Conservation (phyloP, 2,113 vertebrate genomes). For the Brachirus orientalis region DNA sequence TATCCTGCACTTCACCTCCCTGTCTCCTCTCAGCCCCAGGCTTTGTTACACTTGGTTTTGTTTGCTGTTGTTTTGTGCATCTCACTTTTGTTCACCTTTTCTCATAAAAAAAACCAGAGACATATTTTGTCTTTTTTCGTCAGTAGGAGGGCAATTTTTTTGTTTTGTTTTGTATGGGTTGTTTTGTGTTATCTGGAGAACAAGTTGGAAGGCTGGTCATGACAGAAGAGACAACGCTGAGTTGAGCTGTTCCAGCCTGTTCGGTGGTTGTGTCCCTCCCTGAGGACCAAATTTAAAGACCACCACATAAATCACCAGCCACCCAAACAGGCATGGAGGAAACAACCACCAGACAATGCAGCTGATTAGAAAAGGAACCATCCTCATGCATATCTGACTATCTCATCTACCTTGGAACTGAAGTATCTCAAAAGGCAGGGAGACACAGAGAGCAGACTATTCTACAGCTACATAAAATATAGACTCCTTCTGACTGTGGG, state of each 20-base stretch:
- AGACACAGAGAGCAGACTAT: slow-evolving; percentile 10
- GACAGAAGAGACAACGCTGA: slow-evolving; percentile 62
- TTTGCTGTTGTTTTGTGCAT: slow-evolving; percentile 69
- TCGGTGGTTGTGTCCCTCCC: slow-evolving; percentile 46
- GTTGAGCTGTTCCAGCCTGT: slow-evolving; percentile 51
- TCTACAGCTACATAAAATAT: slow-evolving; percentile 30
- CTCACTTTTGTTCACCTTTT: slow-evolving; percentile 67
- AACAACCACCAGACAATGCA: slow-evolving; percentile 58
- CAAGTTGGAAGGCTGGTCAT: slow-evolving; percentile 50
- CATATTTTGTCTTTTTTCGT: slow-evolving; percentile 26
- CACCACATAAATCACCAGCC: slow-evolving; percentile 70
- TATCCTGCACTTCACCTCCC: slow-evolving; percentile 67
- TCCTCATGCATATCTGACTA: slow-evolving; percentile 37
- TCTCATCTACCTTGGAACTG: slow-evolving; percentile 22
- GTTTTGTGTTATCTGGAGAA: slow-evolving; percentile 55
- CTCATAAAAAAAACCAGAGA: slow-evolving; percentile 21
- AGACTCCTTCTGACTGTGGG: slow-evolving; percentile 32
- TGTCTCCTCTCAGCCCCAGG: slow-evolving; percentile 47
- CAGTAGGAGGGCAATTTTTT: neutral
- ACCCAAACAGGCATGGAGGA: slow-evolving; percentile 58
- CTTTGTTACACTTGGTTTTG: slow-evolving; percentile 64
- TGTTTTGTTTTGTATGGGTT: slow-evolving; percentile 30
- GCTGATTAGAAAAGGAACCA: slow-evolving; percentile 63
- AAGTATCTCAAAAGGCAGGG: slow-evolving; percentile 18
- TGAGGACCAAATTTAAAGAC: slow-evolving; percentile 53